phyloP scores from a whole-genome alignment of 2,888 invertebrate genomes.

The Agrypnus murinus region DNA sequence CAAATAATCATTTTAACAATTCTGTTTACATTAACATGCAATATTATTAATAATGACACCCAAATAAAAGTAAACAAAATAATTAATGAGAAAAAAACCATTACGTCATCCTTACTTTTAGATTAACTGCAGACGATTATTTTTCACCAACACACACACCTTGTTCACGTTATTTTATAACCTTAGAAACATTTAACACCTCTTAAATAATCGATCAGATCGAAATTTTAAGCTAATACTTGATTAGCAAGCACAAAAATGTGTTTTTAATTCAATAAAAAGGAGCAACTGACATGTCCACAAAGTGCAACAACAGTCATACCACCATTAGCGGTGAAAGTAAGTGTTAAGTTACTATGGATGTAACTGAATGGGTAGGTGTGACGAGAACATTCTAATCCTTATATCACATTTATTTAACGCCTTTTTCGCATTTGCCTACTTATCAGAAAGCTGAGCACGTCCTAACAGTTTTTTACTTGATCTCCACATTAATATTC shows the following conservation, averaged over 20 bases:
- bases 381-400: conserved; percentile 1
- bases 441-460: background rate
- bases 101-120: conserved; percentile 45
- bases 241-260: conserved; percentile 10
- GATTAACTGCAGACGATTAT: background rate
- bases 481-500: background rate
- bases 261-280: conserved; percentile 6
- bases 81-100: conserved; percentile 35
- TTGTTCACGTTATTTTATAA: background rate
- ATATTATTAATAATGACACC: background rate
- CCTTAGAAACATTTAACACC: background rate
- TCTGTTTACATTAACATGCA: conserved; percentile 14
- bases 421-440: background rate
- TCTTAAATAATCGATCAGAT: background rate
- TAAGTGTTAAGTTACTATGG: conserved; percentile 6
- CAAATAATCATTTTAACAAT: background rate
- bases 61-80: conserved; percentile 33
- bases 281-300: conserved; percentile 26
- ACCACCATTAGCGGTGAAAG: background rate
- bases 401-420: conserved; percentile 11
- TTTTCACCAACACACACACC: background rate
- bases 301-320: background rate
- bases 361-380: conserved; percentile 14
- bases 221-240: background rate
- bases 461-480: conserved; percentile 2